Evolutionary conservation across 2,797 vertebrate genomes (phyloP).

Genomic region (Columba guinea): DNA sequence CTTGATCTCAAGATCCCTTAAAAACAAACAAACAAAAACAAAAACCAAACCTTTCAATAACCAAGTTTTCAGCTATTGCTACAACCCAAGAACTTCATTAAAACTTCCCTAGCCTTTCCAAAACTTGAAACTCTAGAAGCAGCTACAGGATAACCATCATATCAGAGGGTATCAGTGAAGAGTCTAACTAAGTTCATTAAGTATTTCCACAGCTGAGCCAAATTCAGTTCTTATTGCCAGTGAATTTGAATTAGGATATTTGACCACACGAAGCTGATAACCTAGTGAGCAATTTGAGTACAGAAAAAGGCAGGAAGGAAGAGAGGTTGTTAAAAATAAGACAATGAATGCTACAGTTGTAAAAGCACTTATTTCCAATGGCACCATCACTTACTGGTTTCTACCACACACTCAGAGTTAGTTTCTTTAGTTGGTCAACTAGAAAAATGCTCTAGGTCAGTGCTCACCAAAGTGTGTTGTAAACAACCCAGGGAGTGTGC

Average conservation of each 20-base stretch:
- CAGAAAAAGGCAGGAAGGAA: neutral
- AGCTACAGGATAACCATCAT: neutral
- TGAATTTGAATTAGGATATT: neutral
- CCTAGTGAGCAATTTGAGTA: neutral
- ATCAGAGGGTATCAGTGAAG: neutral
- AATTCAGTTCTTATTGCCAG: neutral
- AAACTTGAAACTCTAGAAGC: neutral
- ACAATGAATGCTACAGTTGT: neutral
- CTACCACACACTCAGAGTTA: neutral
- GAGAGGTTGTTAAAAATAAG: neutral
- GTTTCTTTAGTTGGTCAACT: neutral
- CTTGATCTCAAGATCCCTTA: neutral
- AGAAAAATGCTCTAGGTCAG: neutral
- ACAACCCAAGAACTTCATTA: conserved; percentile 16
- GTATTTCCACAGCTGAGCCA: neutral
- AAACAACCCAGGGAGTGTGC: accelerated
- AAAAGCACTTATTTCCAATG: neutral
- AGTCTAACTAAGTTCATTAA: neutral
- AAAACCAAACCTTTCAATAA: neutral
- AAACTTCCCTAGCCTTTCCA: neutral
- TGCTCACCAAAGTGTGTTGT: neutral
- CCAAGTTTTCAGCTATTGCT: neutral
- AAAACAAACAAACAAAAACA: neutral
- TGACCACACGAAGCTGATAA: neutral
- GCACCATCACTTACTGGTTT: neutral